A percentile compares a stretch with the other conserved stretches of the same genome.
Conservation (phyloP, 2,113 vertebrate genomes). For the Boulengeromyrus knoepffleri region DNA sequence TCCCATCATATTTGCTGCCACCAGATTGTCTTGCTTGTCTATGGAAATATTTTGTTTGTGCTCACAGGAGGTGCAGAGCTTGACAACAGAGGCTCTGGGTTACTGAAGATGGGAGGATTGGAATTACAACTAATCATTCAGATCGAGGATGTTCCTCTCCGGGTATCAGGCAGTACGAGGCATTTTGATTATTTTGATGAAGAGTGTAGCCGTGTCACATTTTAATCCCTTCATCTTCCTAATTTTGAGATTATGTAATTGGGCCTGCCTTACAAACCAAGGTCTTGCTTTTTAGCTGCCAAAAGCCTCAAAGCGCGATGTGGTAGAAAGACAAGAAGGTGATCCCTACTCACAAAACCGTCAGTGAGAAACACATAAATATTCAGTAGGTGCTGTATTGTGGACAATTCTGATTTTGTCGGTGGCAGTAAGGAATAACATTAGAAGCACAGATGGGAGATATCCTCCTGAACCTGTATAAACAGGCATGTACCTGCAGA, state of each 20-base stretch:
- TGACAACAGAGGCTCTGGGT: background rate
- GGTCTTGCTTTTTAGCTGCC: background rate
- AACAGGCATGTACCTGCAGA: background rate
- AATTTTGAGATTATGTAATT: background rate
- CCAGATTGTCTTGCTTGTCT: background rate
- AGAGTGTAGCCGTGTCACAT: background rate
- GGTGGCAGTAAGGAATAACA: background rate
- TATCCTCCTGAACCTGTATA: background rate
- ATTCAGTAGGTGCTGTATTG: background rate
- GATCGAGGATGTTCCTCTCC: background rate
- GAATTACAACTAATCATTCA: background rate
- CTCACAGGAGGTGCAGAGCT: background rate
- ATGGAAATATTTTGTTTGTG: background rate
- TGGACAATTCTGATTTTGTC: background rate
- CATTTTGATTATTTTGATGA: conserved; percentile 4
- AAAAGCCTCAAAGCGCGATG: background rate
- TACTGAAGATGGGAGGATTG: background rate
- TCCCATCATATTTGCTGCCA: background rate
- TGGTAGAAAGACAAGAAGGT: background rate
- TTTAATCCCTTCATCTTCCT: background rate
- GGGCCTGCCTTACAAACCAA: background rate
- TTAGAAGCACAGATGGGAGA: background rate
- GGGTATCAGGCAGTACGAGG: background rate
- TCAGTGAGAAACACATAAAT: background rate
- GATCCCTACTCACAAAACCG: background rate